These are phyloP conservation scores for Galerucella nymphaeae DNA, from an alignment of 2,888 invertebrate species.

Conservation along the genomic window DNA sequence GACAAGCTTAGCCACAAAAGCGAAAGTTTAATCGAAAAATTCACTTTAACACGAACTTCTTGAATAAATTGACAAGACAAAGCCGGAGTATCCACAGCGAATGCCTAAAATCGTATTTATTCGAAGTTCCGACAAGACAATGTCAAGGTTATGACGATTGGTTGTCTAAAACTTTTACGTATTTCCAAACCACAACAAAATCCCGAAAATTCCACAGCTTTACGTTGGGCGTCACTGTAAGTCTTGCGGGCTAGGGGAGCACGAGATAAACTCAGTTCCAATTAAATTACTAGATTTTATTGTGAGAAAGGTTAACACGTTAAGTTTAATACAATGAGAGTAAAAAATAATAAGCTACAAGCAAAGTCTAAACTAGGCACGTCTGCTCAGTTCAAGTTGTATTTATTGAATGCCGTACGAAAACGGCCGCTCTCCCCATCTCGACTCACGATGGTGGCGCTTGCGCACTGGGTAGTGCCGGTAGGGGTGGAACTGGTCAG, in stretches of 20 bases:
- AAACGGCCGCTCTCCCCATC: not conserved
- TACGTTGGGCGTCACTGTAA: not conserved
- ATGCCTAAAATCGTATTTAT: not conserved
- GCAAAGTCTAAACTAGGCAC: too few species aligned
- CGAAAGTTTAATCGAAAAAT: not conserved
- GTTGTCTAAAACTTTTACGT: not conserved
- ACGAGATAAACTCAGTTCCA: too few species aligned
- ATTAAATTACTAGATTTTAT: not conserved
- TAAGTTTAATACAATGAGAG: not conserved
- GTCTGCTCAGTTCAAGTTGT: not conserved
- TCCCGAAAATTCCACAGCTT: not conserved
- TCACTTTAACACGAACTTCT: not conserved
- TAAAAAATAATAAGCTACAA: not conserved
- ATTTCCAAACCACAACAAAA: not conserved
- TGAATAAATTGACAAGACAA: not conserved
- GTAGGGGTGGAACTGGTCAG: too few species aligned
- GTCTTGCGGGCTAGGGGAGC: too few species aligned
- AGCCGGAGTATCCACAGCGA: not conserved
- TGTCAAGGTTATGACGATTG: not conserved
- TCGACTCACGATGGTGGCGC: not conserved
- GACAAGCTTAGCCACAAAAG: not conserved
- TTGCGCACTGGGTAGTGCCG: not conserved
- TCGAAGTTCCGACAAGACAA: not conserved
- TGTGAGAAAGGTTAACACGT: not conserved
- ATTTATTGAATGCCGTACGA: not conserved